Evolutionary conservation across 2,797 vertebrate species (phyloP), one percentile per base, ranked within the genome.

Genomic region (Clarias pachynema): DNA sequence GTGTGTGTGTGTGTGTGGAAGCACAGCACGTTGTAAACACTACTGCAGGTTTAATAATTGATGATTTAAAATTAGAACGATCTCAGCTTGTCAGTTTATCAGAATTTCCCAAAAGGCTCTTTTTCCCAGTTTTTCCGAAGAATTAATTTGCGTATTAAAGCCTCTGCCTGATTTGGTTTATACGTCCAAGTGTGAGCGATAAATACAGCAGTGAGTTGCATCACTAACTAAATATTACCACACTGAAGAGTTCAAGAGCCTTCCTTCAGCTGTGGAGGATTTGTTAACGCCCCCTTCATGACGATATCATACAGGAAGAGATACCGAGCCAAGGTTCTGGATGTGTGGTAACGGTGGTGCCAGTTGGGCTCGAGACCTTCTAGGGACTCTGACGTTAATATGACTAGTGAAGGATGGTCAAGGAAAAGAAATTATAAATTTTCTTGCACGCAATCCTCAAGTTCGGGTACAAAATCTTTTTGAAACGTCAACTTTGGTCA

Each of bases 1-100:
- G 59, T 20, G 78, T 40, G 57, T 78, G 59, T n/a, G 78, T 40
- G 57, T 78, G 73, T 40, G 57, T 73, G 60, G n/a, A 81, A 31
- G 74, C n/a, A 70, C 60, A 66, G 10, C 80, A 62, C 0, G 0
- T 40, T 40, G 70, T 12, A 34, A 31, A 18, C 60, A 20, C 78
- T 26, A 12, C 78, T 2, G 37, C 60, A 2, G 24, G 26, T 49
- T 79, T 26, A 63, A 2, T 16, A 3, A 49, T 49, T 49, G 44
- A 49, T 49, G 10, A 12, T 49, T 53, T 24, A 8, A 44, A 68
- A 3, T 20, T 1, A 4, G 18, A 65, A 14, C 1, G 2, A 10
- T n/a, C 40, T 22, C 16, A 8, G 10, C 37, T 40, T 9, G 7
- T 44, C 49, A 1, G 56, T 79, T 40, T 22, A 4, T 65, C 24